Evolutionary conservation across 1,140 invertebrate genomes (phyloP).

Genomic region (Leptinotarsa lineolata): DNA sequence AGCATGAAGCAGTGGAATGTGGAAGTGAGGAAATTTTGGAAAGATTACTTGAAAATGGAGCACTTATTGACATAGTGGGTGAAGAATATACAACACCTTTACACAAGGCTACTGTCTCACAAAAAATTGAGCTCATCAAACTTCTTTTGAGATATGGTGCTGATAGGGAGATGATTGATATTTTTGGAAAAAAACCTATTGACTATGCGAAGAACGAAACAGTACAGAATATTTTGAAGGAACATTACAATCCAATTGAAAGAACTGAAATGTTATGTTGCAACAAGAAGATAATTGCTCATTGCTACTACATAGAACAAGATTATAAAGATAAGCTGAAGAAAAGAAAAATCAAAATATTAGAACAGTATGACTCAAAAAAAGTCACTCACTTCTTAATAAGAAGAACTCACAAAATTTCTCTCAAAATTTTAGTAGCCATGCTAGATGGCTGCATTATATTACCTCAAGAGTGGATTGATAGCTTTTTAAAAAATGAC

Average conservation of each 20-base stretch:
- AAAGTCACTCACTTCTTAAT: constrained; percentile 39
- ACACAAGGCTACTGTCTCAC: constrained; percentile 66
- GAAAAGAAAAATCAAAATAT: constrained; percentile 31
- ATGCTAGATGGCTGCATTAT: constrained; percentile 39
- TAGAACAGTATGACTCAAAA: constrained; percentile 33
- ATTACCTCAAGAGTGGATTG: constrained; percentile 35
- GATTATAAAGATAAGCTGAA: constrained; percentile 32
- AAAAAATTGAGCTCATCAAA: constrained; percentile 33
- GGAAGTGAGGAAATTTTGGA: constrained; percentile 64
- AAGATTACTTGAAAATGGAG: constrained; percentile 67
- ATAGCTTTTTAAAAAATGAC: constrained; percentile 30
- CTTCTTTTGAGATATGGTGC: constrained; percentile 44
- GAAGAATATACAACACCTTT: constrained; percentile 69
- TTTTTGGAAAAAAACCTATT: constrained; percentile 39
- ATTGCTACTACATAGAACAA: constrained; percentile 39
- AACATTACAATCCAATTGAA: neutral
- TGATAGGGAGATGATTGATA: constrained; percentile 32
- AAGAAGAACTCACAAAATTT: constrained; percentile 38
- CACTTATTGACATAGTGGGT: constrained; percentile 69
- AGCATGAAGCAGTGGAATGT: constrained; percentile 73
- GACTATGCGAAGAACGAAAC: constrained; percentile 27
- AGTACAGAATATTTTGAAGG: constrained; percentile 29
- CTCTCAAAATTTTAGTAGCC: constrained; percentile 39
- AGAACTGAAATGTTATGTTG: constrained; percentile 33
- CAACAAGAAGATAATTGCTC: constrained; percentile 28